Evolutionary conservation across 64 coral and sea anemone species (phyloP), one percentile per base, ranked within the genome.

Genomic region (Trachythela sp.): DNA sequence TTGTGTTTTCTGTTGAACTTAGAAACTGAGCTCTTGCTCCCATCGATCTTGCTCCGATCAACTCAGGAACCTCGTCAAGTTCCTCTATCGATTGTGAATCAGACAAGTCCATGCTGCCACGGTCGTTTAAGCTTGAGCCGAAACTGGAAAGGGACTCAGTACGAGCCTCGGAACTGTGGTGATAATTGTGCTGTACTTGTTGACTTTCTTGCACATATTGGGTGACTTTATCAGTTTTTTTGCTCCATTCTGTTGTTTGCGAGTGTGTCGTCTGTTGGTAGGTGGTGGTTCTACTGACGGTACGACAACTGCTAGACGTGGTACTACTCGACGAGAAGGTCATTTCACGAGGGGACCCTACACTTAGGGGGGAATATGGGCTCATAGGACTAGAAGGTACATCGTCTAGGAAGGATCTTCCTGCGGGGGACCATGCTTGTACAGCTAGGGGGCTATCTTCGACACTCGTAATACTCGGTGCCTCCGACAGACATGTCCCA

Each of bases 1-100:
- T 13, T 86, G 96, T 84, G 84, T 95, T 99, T 18, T 99, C 96
- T 51, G 85, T 87, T 48, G 88, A 86, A 37, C 91, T 93, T 34
- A 99, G 31, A 87, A 95, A 95, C 1, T 70, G 45, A 17, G 93
- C 96, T 64, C 90, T 91, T 33, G 92, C 93, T 36, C 92, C 80
- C 2, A 71, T 88, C 88, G 87, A 45, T 40, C 92, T 90, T 67
- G 87, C 38, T 43, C 92, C 96, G 32, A 91, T 85, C 39, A 90
- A 60, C 48, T 80, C 75, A 1, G 75, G 75, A 30, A 80, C 31
- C 15, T 35, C 31, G 34, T 80, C 75, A 15, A 80, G 18, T 35
- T 80, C 75, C 33, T 80, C 75, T 9, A 80, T 80, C 20, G 75
- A 80, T 39, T 80, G 75, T 10, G 75, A 80, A 39, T 80, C 75